Evolutionary conservation across 2,797 vertebrate genomes (phyloP).

Genomic region (Setipinna tenuifilis): DNA sequence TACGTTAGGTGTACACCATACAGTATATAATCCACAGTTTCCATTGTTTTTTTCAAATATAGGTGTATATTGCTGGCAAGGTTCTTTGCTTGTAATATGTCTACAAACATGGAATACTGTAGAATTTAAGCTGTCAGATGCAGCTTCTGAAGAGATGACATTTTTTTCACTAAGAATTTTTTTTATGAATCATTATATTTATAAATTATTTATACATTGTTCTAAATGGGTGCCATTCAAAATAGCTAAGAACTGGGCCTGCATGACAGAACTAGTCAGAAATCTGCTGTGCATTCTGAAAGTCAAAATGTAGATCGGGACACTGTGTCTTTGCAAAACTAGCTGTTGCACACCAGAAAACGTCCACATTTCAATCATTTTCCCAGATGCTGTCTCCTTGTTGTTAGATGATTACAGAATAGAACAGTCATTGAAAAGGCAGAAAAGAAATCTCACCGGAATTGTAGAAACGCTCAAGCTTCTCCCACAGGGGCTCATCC

Average conservation of each 20-base stretch:
- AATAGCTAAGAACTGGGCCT: background rate
- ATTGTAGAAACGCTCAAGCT: constrained; percentile 89
- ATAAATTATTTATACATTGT: background rate
- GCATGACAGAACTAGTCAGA: background rate
- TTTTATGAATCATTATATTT: background rate
- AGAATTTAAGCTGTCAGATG: background rate
- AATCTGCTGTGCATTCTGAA: no score
- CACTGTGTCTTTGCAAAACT: no score
- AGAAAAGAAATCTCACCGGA: constrained; percentile 81
- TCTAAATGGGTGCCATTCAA: background rate
- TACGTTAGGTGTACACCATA: background rate
- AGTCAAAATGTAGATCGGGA: no score
- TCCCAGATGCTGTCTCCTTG: no score
- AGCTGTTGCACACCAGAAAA: background rate
- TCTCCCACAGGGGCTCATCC: constrained; percentile 89
- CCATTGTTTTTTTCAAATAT: background rate
- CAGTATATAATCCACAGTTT: background rate
- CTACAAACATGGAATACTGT: background rate
- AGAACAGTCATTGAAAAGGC: background rate
- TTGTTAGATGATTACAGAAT: background rate
- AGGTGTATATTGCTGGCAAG: background rate
- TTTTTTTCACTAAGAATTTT: background rate
- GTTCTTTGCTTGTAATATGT: background rate
- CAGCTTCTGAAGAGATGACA: background rate
- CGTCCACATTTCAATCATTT: background rate